Evolutionary conservation across 2,113 vertebrate species (phyloP), one percentile per base, ranked within the genome.

Genomic region (Sinocyclocheilus anophthalmus): DNA sequence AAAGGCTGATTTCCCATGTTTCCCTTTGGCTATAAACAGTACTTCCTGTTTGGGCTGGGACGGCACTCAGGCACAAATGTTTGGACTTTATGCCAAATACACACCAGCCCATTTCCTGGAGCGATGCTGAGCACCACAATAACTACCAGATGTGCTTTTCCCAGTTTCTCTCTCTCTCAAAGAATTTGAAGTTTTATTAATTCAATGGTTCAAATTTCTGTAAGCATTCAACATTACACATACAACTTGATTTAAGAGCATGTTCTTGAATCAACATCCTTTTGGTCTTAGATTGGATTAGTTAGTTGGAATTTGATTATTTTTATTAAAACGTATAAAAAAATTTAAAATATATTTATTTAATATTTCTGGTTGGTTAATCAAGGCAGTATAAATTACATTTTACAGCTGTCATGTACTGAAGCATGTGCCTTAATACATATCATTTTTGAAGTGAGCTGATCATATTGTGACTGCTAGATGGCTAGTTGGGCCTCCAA

Each of bases 61-160:
- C 92, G 91, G 92, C 92, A 94, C 94, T 93, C 72, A 94, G 93
- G 92, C 80, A 83, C 88, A 87, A 85, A 88, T 70, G 88, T 92
- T 81, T 92, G 90, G 90, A 86, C 87, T 93, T 91, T 88, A 93
- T 90, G 73, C 69, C 26, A 84, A 75, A 87, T 33, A 91, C 91
- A 94, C 95, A 90, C 89, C 91, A 92, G 92, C 92, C 91, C 90
- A 88, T 91, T 95, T 96, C 93, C 94, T 95, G 90, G 89, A 93
- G 93, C 92, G 92, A 91, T 89, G 88, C 93, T 92, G 86, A 88
- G 91, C 92, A 89, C 90, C 93, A 92, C 94, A 95, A 96, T 96
- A 91, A 90, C 92, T 95, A 94, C 94, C 96, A 97, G 94, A 96
- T 97, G 96, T 95, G 95, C 69, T 83, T 79, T 67, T 76, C 83